Evolutionary conservation across 2,888 invertebrate genomes (phyloP), one percentile per base, ranked within the genome.

Genomic region (Scaptomyza flava): DNA sequence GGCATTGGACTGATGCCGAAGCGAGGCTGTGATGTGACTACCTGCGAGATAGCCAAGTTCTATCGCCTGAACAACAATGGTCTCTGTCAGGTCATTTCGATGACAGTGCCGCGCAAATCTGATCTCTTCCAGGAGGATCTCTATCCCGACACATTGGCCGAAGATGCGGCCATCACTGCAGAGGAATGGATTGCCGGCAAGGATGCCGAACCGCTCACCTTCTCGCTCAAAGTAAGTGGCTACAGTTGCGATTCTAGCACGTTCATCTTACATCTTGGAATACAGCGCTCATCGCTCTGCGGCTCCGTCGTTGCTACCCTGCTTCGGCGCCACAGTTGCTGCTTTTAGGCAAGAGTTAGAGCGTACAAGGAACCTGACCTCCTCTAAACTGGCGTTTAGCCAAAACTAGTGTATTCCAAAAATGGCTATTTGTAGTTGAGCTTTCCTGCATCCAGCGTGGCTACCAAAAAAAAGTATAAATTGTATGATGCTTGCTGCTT

Each of bases 1-100:
- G 98, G 98, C 90, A 97, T 98, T 92, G 97, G 97, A 72, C 96
- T 98, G 95, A 99, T 99, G 98, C 98, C 99, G 77, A 99, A 99
- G 93, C 94, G 99, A 84, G 99, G 99, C 72, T 96, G 98, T 92
- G 98, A 98, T 93, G 97, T 98, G 57, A 96, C 95, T 73, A 95
- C 96, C 73, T 99, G 98, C 92, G 99, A 99, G 94, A 97, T 99
- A 82, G 94, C 96, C 82, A 95, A 98, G 91, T 98, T 99, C 93
- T 99, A 98, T 93, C 95, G 99, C 84, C 94, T 99, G 65, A 98
- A 98, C 93, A 97, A 98, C 92, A 97, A 96, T 33, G 98, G 97
- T 58, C 93, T 98, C 54, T 98, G 98, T 92, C 99, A 99, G 94
- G 95, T 95, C 83, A 91, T 92, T 66, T 97, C 98, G n/a, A 98